Base-by-base conservation (phyloP, 2,797 vertebrate genomes). In the Lithobates pipiens region DNA sequence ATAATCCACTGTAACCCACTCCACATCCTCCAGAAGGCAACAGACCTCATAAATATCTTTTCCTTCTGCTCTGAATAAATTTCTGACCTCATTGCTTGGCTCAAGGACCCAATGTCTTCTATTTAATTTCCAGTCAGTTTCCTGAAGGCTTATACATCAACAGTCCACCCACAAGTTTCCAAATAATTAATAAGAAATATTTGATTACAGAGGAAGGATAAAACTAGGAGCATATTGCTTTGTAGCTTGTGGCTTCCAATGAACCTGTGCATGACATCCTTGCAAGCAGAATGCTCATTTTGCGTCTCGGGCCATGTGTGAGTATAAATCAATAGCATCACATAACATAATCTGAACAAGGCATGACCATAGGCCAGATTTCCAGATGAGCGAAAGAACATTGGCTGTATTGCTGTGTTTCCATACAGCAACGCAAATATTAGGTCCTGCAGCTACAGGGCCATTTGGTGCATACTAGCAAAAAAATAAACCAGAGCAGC, bases 331-430 rank as follows among this genome's bases (percentile, higher is more conserved):
- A 87, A 85, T 86, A 88, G 84, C 74, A 84, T 76, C 18, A 74
- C 82, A 61, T 76, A 88, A 78, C 73, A 54, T 69, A 76, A 82
- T 86, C 46, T 76, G 85, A 86, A 85, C 86, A 91, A 93, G 87
- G 82, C 85, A 88, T 90, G 80, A 88, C 88, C 89, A 84, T 86
- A 89, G 88, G 90, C 89, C 89, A 93, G 92, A 91, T 90, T 76
- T 91, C 91, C 90, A 87, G 80, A 67, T 70, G 88, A 88, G 89
- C 83, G 8, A 83, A 84, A 92, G 91, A 88, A 71, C 85, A 68
- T 1, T 71, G 86, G 32, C 13, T 89, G 63, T 73, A 83, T 91
- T 77, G 89, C 88, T 85, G 73, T 86, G 82, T 89, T 88, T 84
- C 88, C 85, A 88, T 91, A 83, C 89, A 70, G 10, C 77, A 92